Base-by-base conservation (phyloP, 2,888 invertebrate species). In the Eupsilia transversa region DNA sequence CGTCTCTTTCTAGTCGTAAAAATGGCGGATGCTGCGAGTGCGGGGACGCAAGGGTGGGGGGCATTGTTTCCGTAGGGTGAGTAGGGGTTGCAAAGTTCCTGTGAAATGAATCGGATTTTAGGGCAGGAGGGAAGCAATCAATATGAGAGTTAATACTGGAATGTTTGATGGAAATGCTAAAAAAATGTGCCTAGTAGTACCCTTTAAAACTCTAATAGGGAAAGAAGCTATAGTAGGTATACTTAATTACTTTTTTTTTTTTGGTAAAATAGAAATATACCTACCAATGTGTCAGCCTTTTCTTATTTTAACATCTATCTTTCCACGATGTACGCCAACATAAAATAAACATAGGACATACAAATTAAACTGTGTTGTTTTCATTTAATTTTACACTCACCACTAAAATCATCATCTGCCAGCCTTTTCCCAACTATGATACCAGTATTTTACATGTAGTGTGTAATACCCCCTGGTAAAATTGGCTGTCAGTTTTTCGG, bases 11-110 rank as follows among this genome's bases (percentile, higher is more conserved):
- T 65, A 83, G 85, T 88, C 87, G 87, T 92, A 92, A 93, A 91
- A 93, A 96, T 95, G 95, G 96, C 94, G 95, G 96, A 95, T 94
- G 95, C 94, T 94, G 95, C 87, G 89, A 87, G 86, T 84, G 89
- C 86, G 88, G 86, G 89, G 89, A 87, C 88, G 87, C 80, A 71
- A 77, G 86, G 74, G 89, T 87, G 85, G 87, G 87, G 80, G 89
- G 89, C 85, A 87, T 87, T 85, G 89, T 91, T 93, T 92, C 92
- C 91, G 92, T 89, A 93, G 94, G 93, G 94, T 93, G 93, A 90
- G 92, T 85, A 84, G 88, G 92, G 92, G 89, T 84, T 87, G 87
- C 86, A 86, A 90, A 92, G 89, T 91, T 92, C 88, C 88, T 91
- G 91, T 91, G 90, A 93, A 95, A 94, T 92, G 90, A 91, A 91